Evolutionary conservation across 1,140 invertebrate genomes (phyloP).

Genomic region (Drosophila sturtevanti): DNA sequence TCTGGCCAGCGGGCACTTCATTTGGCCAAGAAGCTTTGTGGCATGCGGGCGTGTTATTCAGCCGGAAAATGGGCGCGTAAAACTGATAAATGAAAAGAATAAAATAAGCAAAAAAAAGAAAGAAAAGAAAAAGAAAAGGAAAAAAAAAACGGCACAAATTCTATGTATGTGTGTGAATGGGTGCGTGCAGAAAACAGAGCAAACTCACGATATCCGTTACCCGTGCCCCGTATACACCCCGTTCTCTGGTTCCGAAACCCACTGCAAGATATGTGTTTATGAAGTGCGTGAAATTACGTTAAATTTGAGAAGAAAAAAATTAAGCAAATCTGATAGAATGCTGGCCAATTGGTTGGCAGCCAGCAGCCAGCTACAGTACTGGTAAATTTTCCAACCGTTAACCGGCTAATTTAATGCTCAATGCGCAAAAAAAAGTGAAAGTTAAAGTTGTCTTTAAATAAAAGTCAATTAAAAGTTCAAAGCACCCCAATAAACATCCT

Average conservation of each 20-base stretch:
- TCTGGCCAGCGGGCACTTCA: constrained; percentile 74
- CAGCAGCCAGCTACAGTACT: constrained; percentile 27
- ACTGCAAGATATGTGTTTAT: constrained; percentile 40
- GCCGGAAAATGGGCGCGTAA: constrained; percentile 77
- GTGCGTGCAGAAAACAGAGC: constrained; percentile 31
- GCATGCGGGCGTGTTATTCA: constrained; percentile 72
- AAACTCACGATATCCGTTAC: constrained; percentile 28
- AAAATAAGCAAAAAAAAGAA: constrained; percentile 42
- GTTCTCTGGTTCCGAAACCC: not conserved
- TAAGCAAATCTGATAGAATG: constrained; percentile 9
- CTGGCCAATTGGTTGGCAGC: constrained; percentile 45
- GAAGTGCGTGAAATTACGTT: constrained; percentile 53
- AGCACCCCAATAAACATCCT: constrained; percentile 11
- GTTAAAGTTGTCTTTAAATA: constrained; percentile 23
- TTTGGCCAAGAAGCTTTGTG: constrained; percentile 75
- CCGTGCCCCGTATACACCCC: not conserved
- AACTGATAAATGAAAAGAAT: constrained; percentile 43
- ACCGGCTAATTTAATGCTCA: constrained; percentile 20
- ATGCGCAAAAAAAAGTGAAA: constrained; percentile 36
- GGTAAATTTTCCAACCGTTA: constrained; percentile 33
- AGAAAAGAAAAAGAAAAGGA: constrained; percentile 24
- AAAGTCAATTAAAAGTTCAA: constrained; percentile 28
- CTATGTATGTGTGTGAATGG: constrained; percentile 15
- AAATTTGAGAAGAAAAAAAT: constrained; percentile 35
- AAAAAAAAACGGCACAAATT: not conserved